phyloP scores from a whole-genome alignment of 2,113 vertebrate species.

The Elaphurus davidianus region DNA sequence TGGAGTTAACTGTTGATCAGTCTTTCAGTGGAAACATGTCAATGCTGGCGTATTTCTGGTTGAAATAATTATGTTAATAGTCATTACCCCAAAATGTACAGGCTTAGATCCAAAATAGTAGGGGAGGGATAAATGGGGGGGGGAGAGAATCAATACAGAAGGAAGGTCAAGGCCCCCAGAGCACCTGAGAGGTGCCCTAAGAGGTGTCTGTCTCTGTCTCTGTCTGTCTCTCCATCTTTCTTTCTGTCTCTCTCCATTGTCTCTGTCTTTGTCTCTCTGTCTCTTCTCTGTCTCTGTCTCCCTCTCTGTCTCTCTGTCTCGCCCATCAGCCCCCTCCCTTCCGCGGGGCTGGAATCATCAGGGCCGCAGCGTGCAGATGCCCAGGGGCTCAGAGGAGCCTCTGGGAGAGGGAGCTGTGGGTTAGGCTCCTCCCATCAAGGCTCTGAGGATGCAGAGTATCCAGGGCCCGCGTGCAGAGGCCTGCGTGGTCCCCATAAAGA shows the following conservation, averaged over 20 bases:
- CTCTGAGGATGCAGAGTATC: neutral
- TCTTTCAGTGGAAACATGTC: neutral
- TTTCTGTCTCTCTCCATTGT: neutral
- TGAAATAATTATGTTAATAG: neutral
- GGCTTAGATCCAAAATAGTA: neutral
- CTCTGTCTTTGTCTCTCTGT: neutral
- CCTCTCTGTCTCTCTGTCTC: no score
- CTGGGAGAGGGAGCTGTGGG: neutral
- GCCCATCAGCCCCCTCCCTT: no score
- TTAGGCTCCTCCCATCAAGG: fast-evolving
- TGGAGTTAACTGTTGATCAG: neutral
- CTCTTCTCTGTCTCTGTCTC: neutral
- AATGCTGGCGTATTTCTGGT: neutral
- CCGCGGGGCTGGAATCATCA: fast-evolving
- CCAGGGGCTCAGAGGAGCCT: neutral
- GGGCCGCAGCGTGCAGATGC: fast-evolving
- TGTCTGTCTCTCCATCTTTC: neutral
- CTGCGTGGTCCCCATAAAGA: neutral
- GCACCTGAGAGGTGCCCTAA: neutral
- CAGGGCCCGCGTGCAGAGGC: fast-evolving
- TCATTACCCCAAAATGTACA: neutral
- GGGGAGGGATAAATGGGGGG: neutral
- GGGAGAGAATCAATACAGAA: neutral
- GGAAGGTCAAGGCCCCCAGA: neutral
- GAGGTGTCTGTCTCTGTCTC: neutral